Evolutionary conservation across 2,888 invertebrate species (phyloP).

Genomic region (Eumacrocentrus americanus): DNA sequence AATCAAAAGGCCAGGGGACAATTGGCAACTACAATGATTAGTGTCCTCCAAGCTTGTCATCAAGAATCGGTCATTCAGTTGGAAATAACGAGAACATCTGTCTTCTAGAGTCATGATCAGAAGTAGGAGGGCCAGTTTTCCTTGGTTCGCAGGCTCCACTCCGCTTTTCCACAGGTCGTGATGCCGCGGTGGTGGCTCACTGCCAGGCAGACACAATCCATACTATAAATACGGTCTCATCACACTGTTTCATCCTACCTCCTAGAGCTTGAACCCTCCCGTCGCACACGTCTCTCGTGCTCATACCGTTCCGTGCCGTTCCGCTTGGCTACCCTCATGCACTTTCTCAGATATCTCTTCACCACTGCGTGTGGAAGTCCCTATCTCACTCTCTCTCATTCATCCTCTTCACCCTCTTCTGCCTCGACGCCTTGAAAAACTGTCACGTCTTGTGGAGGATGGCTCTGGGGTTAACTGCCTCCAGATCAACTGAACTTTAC

Average conservation of each 20-base stretch:
- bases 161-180: constrained; percentile 35
- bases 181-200: constrained; percentile 41
- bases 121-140: not conserved
- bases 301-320: constrained; percentile 34
- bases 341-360: constrained; percentile 9
- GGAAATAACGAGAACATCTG: constrained; percentile 24
- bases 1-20: too few species aligned
- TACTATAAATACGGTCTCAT: constrained; percentile 56
- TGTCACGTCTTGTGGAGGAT: constrained; percentile 20
- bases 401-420: not conserved
- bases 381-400: not conserved
- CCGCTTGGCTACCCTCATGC: constrained; percentile 27
- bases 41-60: constrained; percentile 8
- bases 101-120: constrained; percentile 1
- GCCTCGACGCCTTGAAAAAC: constrained; percentile 2
- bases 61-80: constrained; percentile 18
- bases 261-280: constrained; percentile 17
- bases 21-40: not conserved
- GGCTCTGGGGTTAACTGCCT: constrained; percentile 19
- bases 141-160: constrained; percentile 13
- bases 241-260: constrained; percentile 39
- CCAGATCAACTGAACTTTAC: constrained; percentile 3
- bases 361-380: too few species aligned
- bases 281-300: constrained; percentile 13
- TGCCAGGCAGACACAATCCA: constrained; percentile 59